These are phyloP conservation scores for Coryphaenoides rupestris DNA, from an alignment of 2,113 vertebrate species.

Conservation along the genomic window DNA sequence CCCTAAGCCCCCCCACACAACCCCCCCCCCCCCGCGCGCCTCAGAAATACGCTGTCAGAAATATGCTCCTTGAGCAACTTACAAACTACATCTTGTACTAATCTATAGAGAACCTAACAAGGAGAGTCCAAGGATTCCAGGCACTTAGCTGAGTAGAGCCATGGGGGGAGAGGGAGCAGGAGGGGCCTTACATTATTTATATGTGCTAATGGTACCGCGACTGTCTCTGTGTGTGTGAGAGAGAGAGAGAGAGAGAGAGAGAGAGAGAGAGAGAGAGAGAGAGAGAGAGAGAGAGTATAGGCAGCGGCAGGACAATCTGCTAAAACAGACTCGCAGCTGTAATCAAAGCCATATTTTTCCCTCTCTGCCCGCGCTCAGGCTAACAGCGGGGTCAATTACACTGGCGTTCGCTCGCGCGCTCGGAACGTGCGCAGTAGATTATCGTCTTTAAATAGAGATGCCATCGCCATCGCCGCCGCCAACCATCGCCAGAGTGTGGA, in stretches of 20 bases:
- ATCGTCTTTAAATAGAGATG: slow-evolving; percentile 72
- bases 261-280: too few relatives aligned
- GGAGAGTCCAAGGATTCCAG: slow-evolving; percentile 93
- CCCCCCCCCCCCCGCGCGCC: background rate
- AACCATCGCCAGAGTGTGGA: slow-evolving; percentile 21
- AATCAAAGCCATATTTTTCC: slow-evolving; percentile 94
- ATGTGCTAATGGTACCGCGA: slow-evolving; percentile 93
- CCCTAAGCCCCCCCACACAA: too few relatives aligned
- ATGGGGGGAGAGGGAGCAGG: slow-evolving; percentile 48
- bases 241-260: too few relatives aligned
- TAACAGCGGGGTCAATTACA: slow-evolving; percentile 93
- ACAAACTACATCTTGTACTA: slow-evolving; percentile 96
- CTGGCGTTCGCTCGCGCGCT: slow-evolving; percentile 85
- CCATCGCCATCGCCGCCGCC: slow-evolving; percentile 31
- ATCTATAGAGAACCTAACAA: slow-evolving; percentile 98
- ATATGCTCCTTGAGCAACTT: slow-evolving; percentile 90
- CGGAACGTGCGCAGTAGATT: slow-evolving; percentile 84
- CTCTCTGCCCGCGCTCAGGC: slow-evolving; percentile 76
- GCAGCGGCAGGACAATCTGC: slow-evolving; percentile 86
- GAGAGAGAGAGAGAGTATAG: too few relatives aligned
- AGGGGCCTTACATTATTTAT: slow-evolving; percentile 97
- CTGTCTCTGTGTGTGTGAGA: slow-evolving; percentile 69
- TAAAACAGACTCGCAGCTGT: slow-evolving; percentile 89
- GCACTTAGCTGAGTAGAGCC: slow-evolving; percentile 96
- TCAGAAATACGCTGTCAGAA: slow-evolving; percentile 82